Percentiles rank a stretch among this genome's conserved stretches.
These are phyloP conservation scores for Phymastichus coffea DNA, from an alignment of 1,140 invertebrate genomes.

Conservation along the genomic window DNA sequence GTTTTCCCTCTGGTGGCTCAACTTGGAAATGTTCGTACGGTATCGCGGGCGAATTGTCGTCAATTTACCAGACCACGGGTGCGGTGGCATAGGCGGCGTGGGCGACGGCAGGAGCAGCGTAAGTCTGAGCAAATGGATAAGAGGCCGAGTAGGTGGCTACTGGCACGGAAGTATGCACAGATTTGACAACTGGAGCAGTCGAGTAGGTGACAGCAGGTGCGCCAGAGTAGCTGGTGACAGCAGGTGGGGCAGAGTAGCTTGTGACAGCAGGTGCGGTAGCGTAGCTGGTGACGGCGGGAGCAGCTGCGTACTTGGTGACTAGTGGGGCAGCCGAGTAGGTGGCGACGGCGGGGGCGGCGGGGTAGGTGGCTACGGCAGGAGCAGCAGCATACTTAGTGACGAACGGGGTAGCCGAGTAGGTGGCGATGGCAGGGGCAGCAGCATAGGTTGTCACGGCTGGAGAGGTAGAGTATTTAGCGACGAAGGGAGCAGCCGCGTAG, in stretches of 20 bases:
- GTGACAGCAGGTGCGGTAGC: neutral
- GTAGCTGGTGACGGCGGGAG: conserved; percentile 2
- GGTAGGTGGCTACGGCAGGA: conserved; percentile 7
- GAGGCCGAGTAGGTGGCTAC: conserved; percentile 17
- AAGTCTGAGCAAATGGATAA: neutral
- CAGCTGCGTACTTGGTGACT: conserved; percentile 15
- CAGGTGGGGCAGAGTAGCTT: conserved; percentile 9
- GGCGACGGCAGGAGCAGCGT: conserved; percentile 18
- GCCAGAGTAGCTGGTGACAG: neutral
- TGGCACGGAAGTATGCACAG: neutral
- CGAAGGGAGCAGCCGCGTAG: too few species aligned
- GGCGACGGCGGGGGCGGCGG: conserved; percentile 13
- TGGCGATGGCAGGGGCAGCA: neutral
- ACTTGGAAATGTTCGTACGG: too few species aligned
- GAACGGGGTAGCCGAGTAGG: too few species aligned
- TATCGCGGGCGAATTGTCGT: too few species aligned
- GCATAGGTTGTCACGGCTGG: too few species aligned
- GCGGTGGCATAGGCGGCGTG: conserved; percentile 4
- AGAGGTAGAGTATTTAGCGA: too few species aligned
- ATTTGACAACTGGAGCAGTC: neutral
- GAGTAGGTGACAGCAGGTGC: conserved; percentile 2
- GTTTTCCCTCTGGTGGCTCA: too few species aligned
- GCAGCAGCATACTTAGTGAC: too few species aligned
- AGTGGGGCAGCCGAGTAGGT: conserved; percentile 19
- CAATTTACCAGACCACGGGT: conserved; percentile 1